Evolutionary conservation across 2,797 vertebrate genomes (phyloP).

Genomic region (Microchirus variegatus): DNA sequence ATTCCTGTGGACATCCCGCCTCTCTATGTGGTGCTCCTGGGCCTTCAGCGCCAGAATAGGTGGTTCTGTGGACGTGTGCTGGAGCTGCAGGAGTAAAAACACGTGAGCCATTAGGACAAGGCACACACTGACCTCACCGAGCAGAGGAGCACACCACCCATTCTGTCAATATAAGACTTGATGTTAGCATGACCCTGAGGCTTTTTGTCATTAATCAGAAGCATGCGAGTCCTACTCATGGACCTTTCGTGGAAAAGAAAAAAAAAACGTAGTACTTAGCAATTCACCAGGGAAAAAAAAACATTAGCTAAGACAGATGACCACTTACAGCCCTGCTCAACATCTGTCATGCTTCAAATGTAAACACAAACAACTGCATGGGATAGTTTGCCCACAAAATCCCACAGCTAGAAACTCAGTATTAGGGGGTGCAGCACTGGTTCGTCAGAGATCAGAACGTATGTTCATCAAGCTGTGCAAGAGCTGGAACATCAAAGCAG

Average conservation of each 20-base stretch:
- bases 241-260: slow-evolving; percentile 56
- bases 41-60: slow-evolving; percentile 62
- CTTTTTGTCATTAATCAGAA: slow-evolving; percentile 66
- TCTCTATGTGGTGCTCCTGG: slow-evolving; percentile 76
- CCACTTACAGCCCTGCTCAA: slow-evolving; percentile 32
- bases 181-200: slow-evolving; percentile 58
- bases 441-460: slow-evolving; percentile 52
- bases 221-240: slow-evolving; percentile 50
- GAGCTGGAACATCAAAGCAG: slow-evolving; percentile 66
- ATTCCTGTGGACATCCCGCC: slow-evolving; percentile 73
- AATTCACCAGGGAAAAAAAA: slow-evolving; percentile 44
- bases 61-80: slow-evolving; percentile 73
- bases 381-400: slow-evolving; percentile 22
- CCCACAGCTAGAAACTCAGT: slow-evolving; percentile 23
- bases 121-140: slow-evolving; percentile 44
- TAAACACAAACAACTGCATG: slow-evolving; percentile 62
- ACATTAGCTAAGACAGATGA: slow-evolving; percentile 54
- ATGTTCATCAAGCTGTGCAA: slow-evolving; percentile 54
- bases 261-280: slow-evolving; percentile 40
- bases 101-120: slow-evolving; percentile 51
- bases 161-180: slow-evolving; percentile 57
- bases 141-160: slow-evolving; percentile 45
- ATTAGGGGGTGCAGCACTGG: slow-evolving; percentile 8
- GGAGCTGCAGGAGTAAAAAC: slow-evolving; percentile 66
- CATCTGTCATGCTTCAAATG: slow-evolving; percentile 56